These are phyloP conservation scores for Setipinna tenuifilis DNA, from an alignment of 2,797 vertebrate species.

Conservation along the genomic window DNA sequence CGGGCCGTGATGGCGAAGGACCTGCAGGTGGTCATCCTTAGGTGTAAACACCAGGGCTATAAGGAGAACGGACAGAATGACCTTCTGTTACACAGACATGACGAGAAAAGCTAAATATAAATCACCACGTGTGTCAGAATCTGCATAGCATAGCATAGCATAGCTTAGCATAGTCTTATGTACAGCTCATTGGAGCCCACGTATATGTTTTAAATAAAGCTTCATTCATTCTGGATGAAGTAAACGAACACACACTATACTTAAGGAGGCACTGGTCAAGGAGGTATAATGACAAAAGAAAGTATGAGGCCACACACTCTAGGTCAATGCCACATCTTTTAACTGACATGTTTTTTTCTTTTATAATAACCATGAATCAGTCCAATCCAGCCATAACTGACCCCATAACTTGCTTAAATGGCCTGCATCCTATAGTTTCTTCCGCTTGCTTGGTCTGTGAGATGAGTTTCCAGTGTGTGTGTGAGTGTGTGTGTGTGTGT, in stretches of 20 bases:
- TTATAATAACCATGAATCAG: neutral
- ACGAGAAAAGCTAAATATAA: neutral
- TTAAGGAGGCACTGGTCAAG: no score
- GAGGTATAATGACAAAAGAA: no score
- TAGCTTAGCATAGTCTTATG: no score
- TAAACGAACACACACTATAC: no score
- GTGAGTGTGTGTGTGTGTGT: no score
- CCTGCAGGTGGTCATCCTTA: neutral
- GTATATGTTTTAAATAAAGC: no score
- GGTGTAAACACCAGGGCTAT: neutral
- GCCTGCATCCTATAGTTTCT: neutral
- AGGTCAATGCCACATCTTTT: no score
- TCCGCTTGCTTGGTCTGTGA: neutral
- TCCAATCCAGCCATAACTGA: neutral
- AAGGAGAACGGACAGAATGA: neutral
- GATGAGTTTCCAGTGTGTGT: neutral
- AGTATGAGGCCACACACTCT: no score
- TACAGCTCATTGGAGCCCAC: no score
- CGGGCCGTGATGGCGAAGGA: neutral
- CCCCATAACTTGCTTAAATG: neutral
- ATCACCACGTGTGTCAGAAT: neutral
- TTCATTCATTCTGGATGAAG: no score
- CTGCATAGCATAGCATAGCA: no score
- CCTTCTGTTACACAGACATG: neutral
- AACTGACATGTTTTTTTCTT: no score